phyloP scores from a whole-genome alignment of 2,888 invertebrate species.

The Lithophane semibrunnea region DNA sequence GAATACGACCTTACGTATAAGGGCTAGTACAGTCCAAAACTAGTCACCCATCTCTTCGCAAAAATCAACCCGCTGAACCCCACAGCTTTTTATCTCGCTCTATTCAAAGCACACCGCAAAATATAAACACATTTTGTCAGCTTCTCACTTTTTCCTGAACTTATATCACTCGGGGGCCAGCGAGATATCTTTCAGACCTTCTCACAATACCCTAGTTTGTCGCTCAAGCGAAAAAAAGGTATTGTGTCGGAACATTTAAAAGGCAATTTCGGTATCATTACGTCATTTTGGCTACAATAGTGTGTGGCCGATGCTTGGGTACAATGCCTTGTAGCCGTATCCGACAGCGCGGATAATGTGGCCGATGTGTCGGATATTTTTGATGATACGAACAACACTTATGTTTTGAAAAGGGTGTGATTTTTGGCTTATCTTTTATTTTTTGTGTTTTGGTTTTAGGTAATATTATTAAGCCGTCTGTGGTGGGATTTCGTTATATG shows the following conservation, averaged over 20 bases:
- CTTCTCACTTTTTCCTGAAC: constrained; percentile 28
- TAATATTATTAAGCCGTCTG: background rate
- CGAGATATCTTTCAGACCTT: constrained; percentile 35
- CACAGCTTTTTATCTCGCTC: constrained; percentile 12
- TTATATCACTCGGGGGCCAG: constrained; percentile 35
- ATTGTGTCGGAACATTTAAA: constrained; percentile 60
- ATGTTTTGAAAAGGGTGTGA: constrained; percentile 41
- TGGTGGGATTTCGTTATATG: background rate
- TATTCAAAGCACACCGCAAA: constrained; percentile 29
- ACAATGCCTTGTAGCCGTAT: constrained; percentile 56
- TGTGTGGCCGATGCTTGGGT: constrained; percentile 38
- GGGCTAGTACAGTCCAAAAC: background rate
- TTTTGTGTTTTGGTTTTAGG: background rate
- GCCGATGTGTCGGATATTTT: constrained; percentile 55
- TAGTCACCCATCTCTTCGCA: background rate
- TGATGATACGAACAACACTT: constrained; percentile 49
- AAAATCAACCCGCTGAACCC: constrained; percentile 1
- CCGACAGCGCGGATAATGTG: constrained; percentile 56
- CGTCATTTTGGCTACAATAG: constrained; percentile 59
- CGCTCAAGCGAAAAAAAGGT: constrained; percentile 47
- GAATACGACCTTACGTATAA: no score
- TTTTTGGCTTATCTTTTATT: constrained; percentile 37
- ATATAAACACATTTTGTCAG: constrained; percentile 44
- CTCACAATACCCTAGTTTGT: constrained; percentile 57
- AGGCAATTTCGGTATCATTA: constrained; percentile 64